These are phyloP conservation scores for Stenotaenia linearis DNA, from an alignment of 2,888 invertebrate species.

Conservation along the genomic window DNA sequence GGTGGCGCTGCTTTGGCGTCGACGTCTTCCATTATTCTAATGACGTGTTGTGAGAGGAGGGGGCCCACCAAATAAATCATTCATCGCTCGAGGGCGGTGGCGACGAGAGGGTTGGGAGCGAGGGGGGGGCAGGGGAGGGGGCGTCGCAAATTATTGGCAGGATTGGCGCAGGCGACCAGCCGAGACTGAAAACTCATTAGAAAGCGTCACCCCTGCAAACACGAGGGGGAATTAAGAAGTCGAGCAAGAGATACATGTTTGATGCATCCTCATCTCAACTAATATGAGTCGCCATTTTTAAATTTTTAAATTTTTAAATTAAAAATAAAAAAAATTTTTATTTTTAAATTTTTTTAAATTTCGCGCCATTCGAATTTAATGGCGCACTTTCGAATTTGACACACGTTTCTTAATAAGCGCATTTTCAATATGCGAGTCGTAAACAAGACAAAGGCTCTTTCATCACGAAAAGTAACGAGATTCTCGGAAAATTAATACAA, in stretches of 20 bases:
- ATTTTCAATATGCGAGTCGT: neutral
- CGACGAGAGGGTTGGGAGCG: neutral
- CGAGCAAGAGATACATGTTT: neutral
- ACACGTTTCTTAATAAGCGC: neutral
- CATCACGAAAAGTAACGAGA: too few relatives aligned
- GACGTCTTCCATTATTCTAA: conserved; percentile 9
- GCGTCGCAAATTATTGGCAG: neutral
- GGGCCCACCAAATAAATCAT: neutral
- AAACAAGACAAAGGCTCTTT: neutral
- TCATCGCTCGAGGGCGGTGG: conserved; percentile 9
- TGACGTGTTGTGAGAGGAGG: neutral
- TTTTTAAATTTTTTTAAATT: neutral
- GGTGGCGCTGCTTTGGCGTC: conserved; percentile 9
- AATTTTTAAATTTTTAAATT: neutral
- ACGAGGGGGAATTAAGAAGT: neutral
- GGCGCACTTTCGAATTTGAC: neutral
- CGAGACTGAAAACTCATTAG: conserved; percentile 9
- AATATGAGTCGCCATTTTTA: neutral
- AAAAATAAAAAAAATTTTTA: neutral
- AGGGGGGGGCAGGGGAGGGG: neutral
- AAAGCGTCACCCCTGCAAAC: neutral
- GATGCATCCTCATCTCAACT: neutral
- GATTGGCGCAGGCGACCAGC: conserved; percentile 4
- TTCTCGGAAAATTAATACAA: neutral
- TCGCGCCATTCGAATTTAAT: neutral